Percentiles rank a stretch among this genome's conserved stretches.
phyloP scores from a whole-genome alignment of 2,888 invertebrate species.

The Anaspis maculata region DNA sequence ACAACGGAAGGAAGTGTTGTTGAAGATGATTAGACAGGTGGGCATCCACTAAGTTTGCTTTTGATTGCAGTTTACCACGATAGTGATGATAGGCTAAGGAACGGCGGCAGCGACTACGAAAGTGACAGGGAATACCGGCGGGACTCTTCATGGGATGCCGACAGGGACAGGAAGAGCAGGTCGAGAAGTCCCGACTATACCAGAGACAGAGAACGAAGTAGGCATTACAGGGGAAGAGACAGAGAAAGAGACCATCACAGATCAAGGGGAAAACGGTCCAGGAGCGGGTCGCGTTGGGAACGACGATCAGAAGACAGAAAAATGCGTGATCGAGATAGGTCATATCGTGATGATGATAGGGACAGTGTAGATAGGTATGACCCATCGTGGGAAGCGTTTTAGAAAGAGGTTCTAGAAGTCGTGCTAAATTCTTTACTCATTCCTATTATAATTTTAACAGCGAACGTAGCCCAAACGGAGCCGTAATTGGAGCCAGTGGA shows the following conservation, averaged over 20 bases:
- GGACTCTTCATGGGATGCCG: slow-evolving; percentile 24
- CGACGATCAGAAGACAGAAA: slow-evolving; percentile 35
- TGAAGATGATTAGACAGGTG: no score
- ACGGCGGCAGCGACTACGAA: slow-evolving; percentile 36
- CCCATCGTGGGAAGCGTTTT: slow-evolving; percentile 13
- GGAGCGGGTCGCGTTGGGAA: slow-evolving; percentile 38
- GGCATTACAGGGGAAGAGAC: slow-evolving; percentile 32
- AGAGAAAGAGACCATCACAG: slow-evolving; percentile 32
- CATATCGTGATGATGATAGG: slow-evolving; percentile 39
- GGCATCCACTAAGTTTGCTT: no score
- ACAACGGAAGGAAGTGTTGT: no score
- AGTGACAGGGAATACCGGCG: slow-evolving; percentile 34
- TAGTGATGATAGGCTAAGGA: slow-evolving; percentile 27
- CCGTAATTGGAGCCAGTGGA: slow-evolving; percentile 39
- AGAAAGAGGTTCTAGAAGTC: slow-evolving; percentile 9
- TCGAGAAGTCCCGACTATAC: slow-evolving; percentile 32
- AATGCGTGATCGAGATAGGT: slow-evolving; percentile 36
- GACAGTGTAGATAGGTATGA: slow-evolving; percentile 41
- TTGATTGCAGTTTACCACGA: slow-evolving; percentile 30
- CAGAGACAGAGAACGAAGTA: slow-evolving; percentile 28
- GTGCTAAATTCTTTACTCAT: slow-evolving; percentile 19
- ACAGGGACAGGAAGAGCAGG: slow-evolving; percentile 25
- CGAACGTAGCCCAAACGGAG: slow-evolving; percentile 38
- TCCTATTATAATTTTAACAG: slow-evolving; percentile 34
- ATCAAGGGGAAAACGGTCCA: slow-evolving; percentile 29